A percentile compares a stretch with the other conserved stretches of the same genome.
These are phyloP conservation scores for Helarctos malayanus DNA, from an alignment of 2,797 vertebrate genomes.

Conservation along the genomic window DNA sequence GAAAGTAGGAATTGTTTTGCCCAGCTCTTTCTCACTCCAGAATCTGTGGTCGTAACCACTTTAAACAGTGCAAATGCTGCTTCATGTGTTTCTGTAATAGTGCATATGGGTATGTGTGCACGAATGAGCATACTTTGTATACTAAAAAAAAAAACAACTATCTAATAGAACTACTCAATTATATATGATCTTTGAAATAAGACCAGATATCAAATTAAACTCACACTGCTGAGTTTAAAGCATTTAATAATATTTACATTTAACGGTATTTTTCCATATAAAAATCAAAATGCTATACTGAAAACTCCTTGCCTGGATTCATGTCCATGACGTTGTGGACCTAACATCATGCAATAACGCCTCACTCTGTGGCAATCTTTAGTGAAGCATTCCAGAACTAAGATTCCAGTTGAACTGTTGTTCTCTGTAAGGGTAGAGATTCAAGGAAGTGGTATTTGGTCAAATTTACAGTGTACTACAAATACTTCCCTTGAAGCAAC, in stretches of 20 bases:
- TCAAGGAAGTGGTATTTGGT: conserved; percentile 42
- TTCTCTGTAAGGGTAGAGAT: background rate
- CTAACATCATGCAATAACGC: background rate
- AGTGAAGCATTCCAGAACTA: conserved; percentile 29
- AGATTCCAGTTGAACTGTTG: conserved; percentile 19
- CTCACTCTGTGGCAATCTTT: background rate
- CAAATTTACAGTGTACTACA: conserved; percentile 21
- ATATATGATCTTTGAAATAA: conserved; percentile 36
- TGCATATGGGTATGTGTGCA: background rate
- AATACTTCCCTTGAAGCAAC: conserved; percentile 33
- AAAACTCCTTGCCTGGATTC: background rate
- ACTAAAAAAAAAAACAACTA: background rate
- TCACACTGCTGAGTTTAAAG: conserved; percentile 18
- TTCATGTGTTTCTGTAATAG: background rate
- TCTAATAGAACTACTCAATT: conserved; percentile 40
- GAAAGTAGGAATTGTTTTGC: background rate
- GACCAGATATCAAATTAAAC: background rate
- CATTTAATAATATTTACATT: background rate
- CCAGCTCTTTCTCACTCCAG: background rate
- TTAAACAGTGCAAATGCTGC: background rate
- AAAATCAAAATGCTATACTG: conserved; percentile 45
- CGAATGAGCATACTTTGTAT: background rate
- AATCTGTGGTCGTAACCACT: background rate
- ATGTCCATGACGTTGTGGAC: background rate
- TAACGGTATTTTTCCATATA: conserved; percentile 26